Conservation (phyloP, 2,888 invertebrate species). For the Campoletis raptor region DNA sequence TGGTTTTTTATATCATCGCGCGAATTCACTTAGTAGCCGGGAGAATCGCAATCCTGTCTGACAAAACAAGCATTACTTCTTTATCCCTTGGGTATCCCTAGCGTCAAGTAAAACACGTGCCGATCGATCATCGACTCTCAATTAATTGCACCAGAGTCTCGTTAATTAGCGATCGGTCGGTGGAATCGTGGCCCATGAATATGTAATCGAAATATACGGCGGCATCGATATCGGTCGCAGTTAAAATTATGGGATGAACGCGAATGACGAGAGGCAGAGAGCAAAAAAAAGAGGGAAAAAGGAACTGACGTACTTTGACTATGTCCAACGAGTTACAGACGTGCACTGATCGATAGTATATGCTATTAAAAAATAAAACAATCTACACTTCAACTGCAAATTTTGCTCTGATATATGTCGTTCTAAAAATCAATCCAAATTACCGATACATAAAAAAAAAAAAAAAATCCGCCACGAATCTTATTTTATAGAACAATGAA, state of each 20-base stretch:
- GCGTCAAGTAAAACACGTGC: slow-evolving; percentile 27
- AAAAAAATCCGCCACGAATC: not conserved
- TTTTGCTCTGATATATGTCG: not conserved
- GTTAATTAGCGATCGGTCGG: slow-evolving; percentile 64
- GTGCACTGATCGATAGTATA: slow-evolving; percentile 8
- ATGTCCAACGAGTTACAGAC: not conserved
- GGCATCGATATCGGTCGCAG: slow-evolving; percentile 7
- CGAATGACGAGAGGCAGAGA: not conserved
- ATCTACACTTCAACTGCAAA: not conserved
- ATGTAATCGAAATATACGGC: slow-evolving; percentile 48
- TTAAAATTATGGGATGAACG: slow-evolving; percentile 6
- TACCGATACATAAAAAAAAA: no score
- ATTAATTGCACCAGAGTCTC: slow-evolving; percentile 63
- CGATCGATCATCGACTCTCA: slow-evolving; percentile 69
- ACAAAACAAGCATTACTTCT: slow-evolving; percentile 27
- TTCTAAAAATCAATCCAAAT: not conserved
- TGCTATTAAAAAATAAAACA: slow-evolving; percentile 12
- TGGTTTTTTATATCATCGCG: slow-evolving; percentile 14
- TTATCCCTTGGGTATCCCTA: not conserved
- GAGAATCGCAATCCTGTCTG: not conserved
- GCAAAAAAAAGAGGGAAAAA: not conserved
- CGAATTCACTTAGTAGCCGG: slow-evolving; percentile 22
- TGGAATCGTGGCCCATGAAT: slow-evolving; percentile 61
- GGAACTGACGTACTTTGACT: not conserved
- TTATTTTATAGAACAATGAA: no score